Evolutionary conservation across 2,888 invertebrate species (phyloP).

Genomic region (Argyresthia albistria): DNA sequence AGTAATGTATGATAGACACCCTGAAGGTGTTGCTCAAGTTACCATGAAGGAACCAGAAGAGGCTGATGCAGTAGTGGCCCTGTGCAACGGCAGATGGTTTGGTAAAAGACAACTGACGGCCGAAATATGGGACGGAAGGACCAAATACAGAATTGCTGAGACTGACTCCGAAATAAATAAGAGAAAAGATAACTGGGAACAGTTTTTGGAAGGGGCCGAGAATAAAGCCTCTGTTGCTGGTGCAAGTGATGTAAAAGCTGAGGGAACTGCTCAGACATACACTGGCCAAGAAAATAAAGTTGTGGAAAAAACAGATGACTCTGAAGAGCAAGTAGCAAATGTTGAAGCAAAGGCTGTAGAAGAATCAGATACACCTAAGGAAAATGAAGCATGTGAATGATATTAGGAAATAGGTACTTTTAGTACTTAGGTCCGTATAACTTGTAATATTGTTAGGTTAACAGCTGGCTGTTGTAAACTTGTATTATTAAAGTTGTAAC

Average conservation of each 20-base stretch:
- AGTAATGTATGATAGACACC: constrained; percentile 91
- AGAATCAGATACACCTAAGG: too few relatives aligned
- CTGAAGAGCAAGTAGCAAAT: too few relatives aligned
- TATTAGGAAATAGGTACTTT: too few relatives aligned
- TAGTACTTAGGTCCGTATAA: too few relatives aligned
- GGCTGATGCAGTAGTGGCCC: constrained; percentile 90
- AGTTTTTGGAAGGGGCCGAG: constrained; percentile 75
- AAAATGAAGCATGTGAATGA: too few relatives aligned
- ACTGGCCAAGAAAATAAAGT: too few relatives aligned
- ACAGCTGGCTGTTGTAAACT: too few relatives aligned
- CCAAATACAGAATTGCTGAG: constrained; percentile 92
- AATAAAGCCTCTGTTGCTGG: background rate
- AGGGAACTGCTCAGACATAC: background rate
- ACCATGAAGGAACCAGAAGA: constrained; percentile 92
- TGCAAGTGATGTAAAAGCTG: background rate
- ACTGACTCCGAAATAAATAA: constrained; percentile 89
- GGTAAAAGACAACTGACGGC: constrained; percentile 89
- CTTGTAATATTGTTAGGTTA: too few relatives aligned
- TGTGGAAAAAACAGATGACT: too few relatives aligned
- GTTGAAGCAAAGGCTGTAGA: too few relatives aligned
- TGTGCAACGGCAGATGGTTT: constrained; percentile 93
- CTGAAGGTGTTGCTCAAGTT: constrained; percentile 94
- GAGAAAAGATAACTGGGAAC: constrained; percentile 90
- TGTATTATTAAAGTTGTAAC: too few relatives aligned
- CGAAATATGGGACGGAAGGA: constrained; percentile 95